phyloP scores from a whole-genome alignment of 2,888 invertebrate species.

The Cephonodes hylas region DNA sequence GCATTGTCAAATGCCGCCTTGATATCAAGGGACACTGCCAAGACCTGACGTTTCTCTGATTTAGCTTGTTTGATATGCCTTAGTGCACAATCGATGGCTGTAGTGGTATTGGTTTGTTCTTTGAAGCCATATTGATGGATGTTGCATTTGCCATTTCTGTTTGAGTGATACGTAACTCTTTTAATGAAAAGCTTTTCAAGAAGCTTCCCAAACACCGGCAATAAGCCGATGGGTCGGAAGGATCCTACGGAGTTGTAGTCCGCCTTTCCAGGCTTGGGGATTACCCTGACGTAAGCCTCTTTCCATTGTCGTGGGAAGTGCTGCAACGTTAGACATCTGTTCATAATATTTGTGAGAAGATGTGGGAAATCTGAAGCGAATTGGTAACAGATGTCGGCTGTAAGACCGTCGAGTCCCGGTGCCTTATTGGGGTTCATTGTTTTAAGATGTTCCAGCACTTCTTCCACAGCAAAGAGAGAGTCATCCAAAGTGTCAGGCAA shows the following conservation, averaged over 20 bases:
- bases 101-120: slow-evolving; percentile 20
- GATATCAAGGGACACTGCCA: slow-evolving; percentile 23
- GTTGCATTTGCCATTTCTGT: background rate
- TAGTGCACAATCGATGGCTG: slow-evolving; percentile 16
- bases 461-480: slow-evolving; percentile 16
- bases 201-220: slow-evolving; percentile 26
- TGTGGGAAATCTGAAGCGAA: background rate
- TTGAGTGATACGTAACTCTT: slow-evolving; percentile 16
- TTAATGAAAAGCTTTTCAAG: slow-evolving; percentile 22
- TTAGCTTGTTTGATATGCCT: slow-evolving; percentile 1
- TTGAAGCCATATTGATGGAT: slow-evolving; percentile 24
- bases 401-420: slow-evolving; percentile 25
- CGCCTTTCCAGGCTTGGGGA: slow-evolving; percentile 26
- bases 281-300: slow-evolving; percentile 20
- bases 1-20: slow-evolving; percentile 25
- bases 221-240: slow-evolving; percentile 29
- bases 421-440: slow-evolving; percentile 24
- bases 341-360: slow-evolving; percentile 8
- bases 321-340: slow-evolving; percentile 14
- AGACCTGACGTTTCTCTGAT: background rate
- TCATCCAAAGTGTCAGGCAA: slow-evolving; percentile 5
- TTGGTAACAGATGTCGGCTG: slow-evolving; percentile 20
- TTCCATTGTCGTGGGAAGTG: slow-evolving; percentile 20
- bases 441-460: slow-evolving; percentile 12
- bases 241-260: slow-evolving; percentile 16